These are phyloP conservation scores for Hylaeus anthracinus DNA, from an alignment of 1,140 invertebrate species.

Conservation along the genomic window DNA sequence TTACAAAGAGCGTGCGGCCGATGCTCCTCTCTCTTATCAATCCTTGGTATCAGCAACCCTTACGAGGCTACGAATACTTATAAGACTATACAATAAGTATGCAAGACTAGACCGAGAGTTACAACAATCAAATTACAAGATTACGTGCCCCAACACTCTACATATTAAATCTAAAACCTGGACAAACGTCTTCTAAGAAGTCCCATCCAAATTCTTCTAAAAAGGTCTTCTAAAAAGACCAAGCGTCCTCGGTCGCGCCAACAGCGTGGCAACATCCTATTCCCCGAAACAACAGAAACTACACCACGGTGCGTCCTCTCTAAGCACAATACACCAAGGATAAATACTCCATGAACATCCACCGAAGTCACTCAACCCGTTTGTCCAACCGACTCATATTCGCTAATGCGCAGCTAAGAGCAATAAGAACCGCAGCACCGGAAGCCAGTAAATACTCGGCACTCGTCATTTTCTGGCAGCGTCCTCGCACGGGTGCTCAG, in stretches of 20 bases:
- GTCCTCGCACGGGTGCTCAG: constrained; percentile 8
- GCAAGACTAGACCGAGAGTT: no score
- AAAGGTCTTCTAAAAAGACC: no score
- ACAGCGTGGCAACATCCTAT: no score
- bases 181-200: no score
- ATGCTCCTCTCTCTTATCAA: not conserved
- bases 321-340: not conserved
- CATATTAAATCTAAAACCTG: no score
- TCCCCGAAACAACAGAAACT: not conserved
- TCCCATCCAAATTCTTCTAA: no score
- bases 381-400: not conserved
- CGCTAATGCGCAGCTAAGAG: not conserved
- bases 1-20: constrained; percentile 23
- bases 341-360: not conserved
- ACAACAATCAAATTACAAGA: no score
- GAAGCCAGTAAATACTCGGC: constrained; percentile 31
- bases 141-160: no score
- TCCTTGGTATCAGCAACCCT: not conserved
- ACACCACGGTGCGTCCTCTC: not conserved
- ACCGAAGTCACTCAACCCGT: not conserved
- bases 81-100: no score
- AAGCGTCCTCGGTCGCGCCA: no score
- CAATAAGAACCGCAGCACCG: constrained; percentile 5
- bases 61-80: no score
- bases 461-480: constrained; percentile 56